Evolutionary conservation across 2,888 invertebrate species (phyloP).

Genomic region (Encarsia formosa): DNA sequence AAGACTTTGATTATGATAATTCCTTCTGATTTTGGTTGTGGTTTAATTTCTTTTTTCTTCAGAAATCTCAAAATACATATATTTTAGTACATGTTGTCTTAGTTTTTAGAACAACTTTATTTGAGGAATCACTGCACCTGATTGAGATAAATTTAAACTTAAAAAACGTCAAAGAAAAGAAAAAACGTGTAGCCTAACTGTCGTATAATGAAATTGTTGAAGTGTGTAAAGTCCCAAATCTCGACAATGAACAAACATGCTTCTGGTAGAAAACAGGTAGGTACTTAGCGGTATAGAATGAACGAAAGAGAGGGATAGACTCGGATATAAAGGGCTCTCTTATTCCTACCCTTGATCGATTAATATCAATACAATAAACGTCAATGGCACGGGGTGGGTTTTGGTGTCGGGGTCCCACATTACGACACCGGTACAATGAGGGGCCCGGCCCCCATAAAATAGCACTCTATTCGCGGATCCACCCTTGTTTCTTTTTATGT

Average conservation of each 20-base stretch:
- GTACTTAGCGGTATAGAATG: conserved; percentile 28
- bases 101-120: too few relatives aligned
- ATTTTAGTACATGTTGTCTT: too few relatives aligned
- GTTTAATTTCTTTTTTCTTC: too few relatives aligned
- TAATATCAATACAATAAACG: conserved; percentile 50
- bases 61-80: too few relatives aligned
- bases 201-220: conserved; percentile 10
- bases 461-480: conserved; percentile 37
- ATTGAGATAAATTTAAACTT: too few relatives aligned
- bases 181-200: too few relatives aligned
- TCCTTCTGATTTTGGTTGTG: too few relatives aligned
- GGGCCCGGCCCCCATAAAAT: conserved; percentile 34
- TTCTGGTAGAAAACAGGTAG: conserved; percentile 32
- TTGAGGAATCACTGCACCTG: too few relatives aligned
- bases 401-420: not conserved
- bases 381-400: conserved; percentile 29
- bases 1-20: too few relatives aligned
- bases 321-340: conserved; percentile 4
- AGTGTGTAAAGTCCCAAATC: not conserved
- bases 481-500: conserved; percentile 18
- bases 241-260: not conserved
- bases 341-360: conserved; percentile 43
- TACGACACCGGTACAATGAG: conserved; percentile 21
- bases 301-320: conserved; percentile 11
- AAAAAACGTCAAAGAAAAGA: too few relatives aligned